Evolutionary conservation across 2,888 invertebrate species (phyloP), one percentile per base, ranked within the genome.

Genomic region (Caenorhabditis imperialis): DNA sequence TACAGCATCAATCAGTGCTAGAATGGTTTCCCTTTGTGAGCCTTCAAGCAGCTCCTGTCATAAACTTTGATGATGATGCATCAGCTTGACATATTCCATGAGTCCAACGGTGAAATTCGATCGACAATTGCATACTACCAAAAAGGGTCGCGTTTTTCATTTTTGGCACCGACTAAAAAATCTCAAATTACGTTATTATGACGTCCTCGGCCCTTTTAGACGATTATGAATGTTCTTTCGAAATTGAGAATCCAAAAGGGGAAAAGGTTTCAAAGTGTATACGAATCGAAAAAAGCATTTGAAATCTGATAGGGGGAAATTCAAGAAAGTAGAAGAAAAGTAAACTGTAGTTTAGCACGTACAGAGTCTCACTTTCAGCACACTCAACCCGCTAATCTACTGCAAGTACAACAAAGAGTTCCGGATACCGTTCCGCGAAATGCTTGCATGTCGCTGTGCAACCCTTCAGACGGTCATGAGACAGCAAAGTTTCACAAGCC

Each of bases 371-470:
- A 33, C 37, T 78, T 84, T 62, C 75, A 86, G 86, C 75, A 91
- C 91, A 84, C 84, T 90, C 50, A 89, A 95, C 90, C 95, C 95
- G 10, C 93, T 95, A 82, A 95, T 95, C 88, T 95, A 96, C 89
- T 95, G 95, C 72, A 95, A 87, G 62, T 88, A 87, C 81, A 88
- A 88, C 71, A 85, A 86, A 42, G 88, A 88, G 61, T 88, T 88
- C 62, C 87, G 88, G 22, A 75, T 87, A 51, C 88, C 88, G 1
- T 88, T 88, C 63, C 81, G 86, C 22, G 88, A 88, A 76, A 88
- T 88, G 84, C 70, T 88, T 27, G 85, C 84, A 47, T 88, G 88
- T 60, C 88, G 88, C 12, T 88, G 86, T 67, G 60, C 81, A 14
- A 88, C 88, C 6, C 75, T 88, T 20, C 86, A 87, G 57, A 78